Percentiles rank a stretch among this genome's conserved stretches.
Evolutionary conservation across 2,888 invertebrate genomes (phyloP).

Genomic region (Corythucha ciliata): DNA sequence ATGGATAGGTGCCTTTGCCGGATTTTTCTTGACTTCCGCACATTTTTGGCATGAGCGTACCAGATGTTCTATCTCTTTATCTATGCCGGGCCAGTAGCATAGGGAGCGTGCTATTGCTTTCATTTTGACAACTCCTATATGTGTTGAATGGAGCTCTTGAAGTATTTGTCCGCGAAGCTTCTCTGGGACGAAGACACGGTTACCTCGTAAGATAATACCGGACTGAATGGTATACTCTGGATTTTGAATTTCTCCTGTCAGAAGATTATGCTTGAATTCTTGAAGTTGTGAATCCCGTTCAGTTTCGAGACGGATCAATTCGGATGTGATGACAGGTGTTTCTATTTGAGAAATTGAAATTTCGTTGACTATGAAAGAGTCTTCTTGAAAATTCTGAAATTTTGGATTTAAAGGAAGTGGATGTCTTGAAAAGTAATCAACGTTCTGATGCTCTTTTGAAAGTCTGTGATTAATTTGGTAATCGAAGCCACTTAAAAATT

Average conservation of each 20-base stretch:
- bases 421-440: constrained; percentile 25
- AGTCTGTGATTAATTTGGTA: constrained; percentile 23
- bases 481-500: constrained; percentile 19
- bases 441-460: constrained; percentile 26
- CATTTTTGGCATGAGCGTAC: neutral
- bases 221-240: neutral
- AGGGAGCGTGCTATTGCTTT: constrained; percentile 1
- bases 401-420: no score
- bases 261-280: no score
- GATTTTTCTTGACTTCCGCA: neutral
- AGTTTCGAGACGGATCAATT: no score
- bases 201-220: neutral
- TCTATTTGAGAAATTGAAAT: no score
- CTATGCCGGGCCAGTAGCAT: constrained; percentile 12
- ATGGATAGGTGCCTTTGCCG: neutral
- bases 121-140: constrained; percentile 4
- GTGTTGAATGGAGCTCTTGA: neutral
- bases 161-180: neutral
- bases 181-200: neutral
- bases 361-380: no score
- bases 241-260: constrained; percentile 11
- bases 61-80: constrained; percentile 9
- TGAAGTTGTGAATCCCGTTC: no score
- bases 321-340: no score
- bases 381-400: no score